A percentile compares a stretch with the other conserved stretches of the same genome.
Evolutionary conservation across 37 sponge, comb jelly and placozoan genomes (phyloP).

Genomic region (Halichondria panicea): DNA sequence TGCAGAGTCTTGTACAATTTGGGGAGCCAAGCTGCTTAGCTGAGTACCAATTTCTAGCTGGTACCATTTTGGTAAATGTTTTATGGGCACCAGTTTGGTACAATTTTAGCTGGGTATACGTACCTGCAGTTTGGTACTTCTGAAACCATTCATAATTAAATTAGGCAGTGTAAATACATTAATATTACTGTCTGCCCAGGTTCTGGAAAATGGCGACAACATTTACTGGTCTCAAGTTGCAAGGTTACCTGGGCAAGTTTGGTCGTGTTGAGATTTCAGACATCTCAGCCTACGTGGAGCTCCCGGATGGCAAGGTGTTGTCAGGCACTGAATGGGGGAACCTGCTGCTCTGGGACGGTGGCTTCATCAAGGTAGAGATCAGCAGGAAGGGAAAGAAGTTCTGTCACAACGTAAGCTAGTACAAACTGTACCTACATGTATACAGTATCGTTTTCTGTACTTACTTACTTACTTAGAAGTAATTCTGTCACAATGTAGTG

Average conservation of each 20-base stretch:
- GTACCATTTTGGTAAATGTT: too few species aligned
- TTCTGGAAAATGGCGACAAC: slow-evolving; percentile 99
- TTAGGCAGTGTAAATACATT: too few species aligned
- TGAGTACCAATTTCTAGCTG: too few species aligned
- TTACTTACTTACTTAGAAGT: not conserved
- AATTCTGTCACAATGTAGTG: too few species aligned
- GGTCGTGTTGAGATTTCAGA: slow-evolving; percentile 95
- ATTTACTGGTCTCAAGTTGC: slow-evolving; percentile 98
- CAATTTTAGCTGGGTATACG: too few species aligned
- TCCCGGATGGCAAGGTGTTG: slow-evolving; percentile 98
- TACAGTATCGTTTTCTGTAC: not conserved
- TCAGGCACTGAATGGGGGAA: slow-evolving; percentile 99
- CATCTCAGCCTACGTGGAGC: slow-evolving; percentile 94
- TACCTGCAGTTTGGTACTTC: too few species aligned
- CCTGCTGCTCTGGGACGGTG: slow-evolving; percentile 99
- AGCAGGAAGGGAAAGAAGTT: slow-evolving; percentile 85
- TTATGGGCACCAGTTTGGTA: too few species aligned
- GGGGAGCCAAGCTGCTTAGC: too few species aligned
- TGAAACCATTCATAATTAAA: too few species aligned
- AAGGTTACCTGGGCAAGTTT: slow-evolving; percentile 97
- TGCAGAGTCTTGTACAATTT: too few species aligned
- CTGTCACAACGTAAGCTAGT: slow-evolving; percentile 84
- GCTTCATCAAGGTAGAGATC: slow-evolving; percentile 96
- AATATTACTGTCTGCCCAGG: slow-evolving; percentile 12
- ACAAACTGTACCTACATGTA: not conserved